Percentiles rank a stretch among this genome's conserved stretches.
These are phyloP conservation scores for Pseudomugil gertrudae DNA, from an alignment of 2,797 vertebrate genomes.

Conservation along the genomic window DNA sequence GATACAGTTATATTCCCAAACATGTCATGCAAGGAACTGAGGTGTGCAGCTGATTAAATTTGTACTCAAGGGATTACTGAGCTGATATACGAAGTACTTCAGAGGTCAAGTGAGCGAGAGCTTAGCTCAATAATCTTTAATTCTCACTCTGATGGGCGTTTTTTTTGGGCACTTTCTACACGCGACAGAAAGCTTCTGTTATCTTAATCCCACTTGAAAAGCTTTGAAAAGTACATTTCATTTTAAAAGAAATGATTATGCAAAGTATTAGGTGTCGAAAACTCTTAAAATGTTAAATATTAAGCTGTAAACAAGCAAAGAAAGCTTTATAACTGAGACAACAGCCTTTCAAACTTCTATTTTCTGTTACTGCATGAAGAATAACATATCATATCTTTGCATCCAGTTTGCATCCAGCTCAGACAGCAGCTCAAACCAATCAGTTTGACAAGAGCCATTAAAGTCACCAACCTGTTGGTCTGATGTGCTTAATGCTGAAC, in stretches of 20 bases:
- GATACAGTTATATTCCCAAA: conserved; percentile 10
- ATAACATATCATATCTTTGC: too few species aligned
- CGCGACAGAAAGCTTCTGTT: conserved; percentile 24
- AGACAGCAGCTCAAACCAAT: too few species aligned
- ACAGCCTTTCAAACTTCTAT: conserved; percentile 2
- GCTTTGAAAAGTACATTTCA: conserved; percentile 21
- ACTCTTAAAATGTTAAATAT: neutral
- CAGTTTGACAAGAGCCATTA: neutral
- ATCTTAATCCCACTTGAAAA: conserved; percentile 36
- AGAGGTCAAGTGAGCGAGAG: conserved; percentile 69
- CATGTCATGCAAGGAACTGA: conserved; percentile 30
- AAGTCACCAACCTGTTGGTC: conserved; percentile 4
- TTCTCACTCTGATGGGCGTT: conserved; percentile 66
- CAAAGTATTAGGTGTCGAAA: conserved; percentile 1
- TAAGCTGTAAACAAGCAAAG: conserved; percentile 7
- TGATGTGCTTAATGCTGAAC: conserved; percentile 40
- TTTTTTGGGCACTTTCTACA: conserved; percentile 59
- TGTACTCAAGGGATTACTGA: conserved; percentile 66
- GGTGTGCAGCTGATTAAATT: conserved; percentile 68
- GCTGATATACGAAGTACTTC: conserved; percentile 68
- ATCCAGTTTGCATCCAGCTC: too few species aligned
- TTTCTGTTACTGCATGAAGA: conserved; percentile 19
- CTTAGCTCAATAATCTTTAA: conserved; percentile 77
- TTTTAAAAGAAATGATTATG: conserved; percentile 11
- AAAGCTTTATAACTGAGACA: neutral